Conservation (phyloP, 2,113 vertebrate species). For the Castor canadensis region DNA sequence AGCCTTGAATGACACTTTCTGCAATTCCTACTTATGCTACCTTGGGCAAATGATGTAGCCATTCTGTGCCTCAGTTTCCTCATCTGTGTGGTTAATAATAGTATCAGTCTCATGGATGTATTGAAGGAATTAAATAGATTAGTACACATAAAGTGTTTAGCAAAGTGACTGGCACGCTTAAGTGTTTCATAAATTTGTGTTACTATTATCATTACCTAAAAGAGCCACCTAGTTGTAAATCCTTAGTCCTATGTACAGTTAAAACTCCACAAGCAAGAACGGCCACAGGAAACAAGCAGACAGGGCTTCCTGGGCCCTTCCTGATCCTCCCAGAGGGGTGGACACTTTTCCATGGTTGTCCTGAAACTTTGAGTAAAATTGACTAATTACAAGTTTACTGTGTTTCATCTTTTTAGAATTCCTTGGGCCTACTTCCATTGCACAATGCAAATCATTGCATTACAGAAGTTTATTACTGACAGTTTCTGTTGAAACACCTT, state of each 20-base stretch:
- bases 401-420: neutral
- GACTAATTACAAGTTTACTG: neutral
- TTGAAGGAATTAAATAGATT: slow-evolving; percentile 24
- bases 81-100: neutral
- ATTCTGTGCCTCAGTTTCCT: neutral
- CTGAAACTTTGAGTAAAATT: neutral
- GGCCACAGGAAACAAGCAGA: neutral
- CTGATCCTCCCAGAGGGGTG: neutral
- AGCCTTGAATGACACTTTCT: neutral
- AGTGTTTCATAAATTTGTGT: neutral
- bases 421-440: neutral
- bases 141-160: neutral
- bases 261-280: neutral
- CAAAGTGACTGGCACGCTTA: neutral
- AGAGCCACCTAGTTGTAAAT: neutral
- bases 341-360: neutral
- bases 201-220: neutral
- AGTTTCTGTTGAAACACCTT: neutral
- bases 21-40: neutral
- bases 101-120: neutral
- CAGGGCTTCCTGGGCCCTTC: neutral
- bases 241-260: neutral
- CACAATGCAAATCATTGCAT: neutral
- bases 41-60: neutral
- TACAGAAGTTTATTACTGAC: neutral